Conservation (phyloP, 2,113 vertebrate species). For the Malaclemys terrapin region DNA sequence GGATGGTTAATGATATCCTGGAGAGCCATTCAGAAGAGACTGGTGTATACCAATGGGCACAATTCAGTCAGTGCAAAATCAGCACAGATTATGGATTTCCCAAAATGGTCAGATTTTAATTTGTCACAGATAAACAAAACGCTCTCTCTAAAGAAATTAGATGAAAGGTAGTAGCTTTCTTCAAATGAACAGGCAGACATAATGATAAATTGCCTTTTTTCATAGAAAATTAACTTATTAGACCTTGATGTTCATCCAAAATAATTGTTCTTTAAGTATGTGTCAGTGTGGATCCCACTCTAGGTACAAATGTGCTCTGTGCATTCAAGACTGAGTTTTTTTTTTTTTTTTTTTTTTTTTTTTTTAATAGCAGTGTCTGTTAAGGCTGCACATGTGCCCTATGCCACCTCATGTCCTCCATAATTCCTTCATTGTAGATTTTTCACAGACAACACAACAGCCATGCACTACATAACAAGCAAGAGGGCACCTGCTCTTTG, state of each 20-base stretch:
- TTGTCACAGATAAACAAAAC: not conserved
- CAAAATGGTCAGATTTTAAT: not conserved
- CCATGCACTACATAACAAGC: too few relatives aligned
- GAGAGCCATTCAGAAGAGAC: not conserved
- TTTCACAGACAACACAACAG: too few relatives aligned
- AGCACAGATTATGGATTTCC: not conserved
- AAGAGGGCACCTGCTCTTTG: too few relatives aligned
- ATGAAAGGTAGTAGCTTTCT: not conserved
- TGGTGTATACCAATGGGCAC: not conserved
- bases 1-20: not conserved
- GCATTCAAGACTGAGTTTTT: too few relatives aligned
- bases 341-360: too few relatives aligned
- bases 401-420: too few relatives aligned
- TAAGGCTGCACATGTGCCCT: too few relatives aligned
- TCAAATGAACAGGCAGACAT: not conserved
- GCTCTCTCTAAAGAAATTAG: not conserved
- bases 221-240: not conserved
- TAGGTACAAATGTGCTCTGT: too few relatives aligned
- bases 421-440: too few relatives aligned
- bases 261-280: not conserved
- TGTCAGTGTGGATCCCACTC: too few relatives aligned
- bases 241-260: not conserved
- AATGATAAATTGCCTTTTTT: not conserved
- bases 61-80: not conserved
- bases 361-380: too few relatives aligned